A percentile compares a stretch with the other conserved stretches of the same genome.
phyloP scores from a whole-genome alignment of 1,140 invertebrate species.

The Camponotus pennsylvanicus region DNA sequence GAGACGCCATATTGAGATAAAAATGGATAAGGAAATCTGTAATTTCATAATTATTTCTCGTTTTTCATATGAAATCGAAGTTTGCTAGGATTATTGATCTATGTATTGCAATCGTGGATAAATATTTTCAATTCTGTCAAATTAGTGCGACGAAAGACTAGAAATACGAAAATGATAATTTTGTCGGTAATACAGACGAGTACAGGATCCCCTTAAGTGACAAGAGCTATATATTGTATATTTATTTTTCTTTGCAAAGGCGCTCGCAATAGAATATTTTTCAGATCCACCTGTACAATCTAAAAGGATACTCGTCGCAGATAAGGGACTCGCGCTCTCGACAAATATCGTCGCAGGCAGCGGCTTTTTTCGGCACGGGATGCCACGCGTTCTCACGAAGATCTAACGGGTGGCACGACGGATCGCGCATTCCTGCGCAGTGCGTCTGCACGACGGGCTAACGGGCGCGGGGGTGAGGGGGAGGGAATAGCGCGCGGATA shows the following conservation, averaged over 20 bases:
- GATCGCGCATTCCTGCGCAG: slow-evolving; percentile 63
- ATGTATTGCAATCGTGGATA: too few species aligned
- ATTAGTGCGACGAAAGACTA: too few species aligned
- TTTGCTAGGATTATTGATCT: too few species aligned
- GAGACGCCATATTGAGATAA: too few species aligned
- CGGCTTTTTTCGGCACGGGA: slow-evolving; percentile 27
- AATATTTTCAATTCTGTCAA: too few species aligned
- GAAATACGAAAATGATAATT: too few species aligned
- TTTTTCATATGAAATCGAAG: too few species aligned
- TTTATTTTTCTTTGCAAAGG: not conserved
- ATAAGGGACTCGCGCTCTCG: slow-evolving; percentile 25
- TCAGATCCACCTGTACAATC: not conserved
- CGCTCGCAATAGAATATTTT: not conserved
- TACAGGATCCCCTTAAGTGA: too few species aligned
- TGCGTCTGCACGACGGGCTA: slow-evolving; percentile 41
- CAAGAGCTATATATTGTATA: too few species aligned
- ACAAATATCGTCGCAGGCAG: slow-evolving; percentile 57
- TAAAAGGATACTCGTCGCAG: slow-evolving; percentile 14
- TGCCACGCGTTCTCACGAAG: slow-evolving; percentile 69
- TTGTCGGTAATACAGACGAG: too few species aligned
- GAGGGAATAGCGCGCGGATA: not conserved
- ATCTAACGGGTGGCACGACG: slow-evolving; percentile 73
- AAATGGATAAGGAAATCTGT: too few species aligned
- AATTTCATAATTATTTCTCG: too few species aligned
- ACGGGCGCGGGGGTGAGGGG: not conserved